phyloP scores from a whole-genome alignment of 2,797 vertebrate genomes.

The Fundulus diaphanus region DNA sequence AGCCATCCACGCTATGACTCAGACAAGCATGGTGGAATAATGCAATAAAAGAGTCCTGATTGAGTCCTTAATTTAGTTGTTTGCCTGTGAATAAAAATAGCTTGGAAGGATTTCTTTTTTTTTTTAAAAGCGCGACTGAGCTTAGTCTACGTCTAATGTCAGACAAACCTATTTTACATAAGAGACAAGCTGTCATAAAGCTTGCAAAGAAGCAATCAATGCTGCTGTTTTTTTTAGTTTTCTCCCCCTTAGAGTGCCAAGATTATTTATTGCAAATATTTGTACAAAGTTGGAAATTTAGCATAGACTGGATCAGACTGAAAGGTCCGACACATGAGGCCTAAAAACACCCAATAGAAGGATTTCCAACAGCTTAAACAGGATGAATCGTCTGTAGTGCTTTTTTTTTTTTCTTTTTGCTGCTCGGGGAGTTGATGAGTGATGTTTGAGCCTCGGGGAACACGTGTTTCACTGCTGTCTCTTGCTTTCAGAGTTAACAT shows the following conservation, averaged over 20 bases:
- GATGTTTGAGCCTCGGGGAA: constrained; percentile 1
- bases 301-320: not conserved
- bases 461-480: constrained; percentile 5
- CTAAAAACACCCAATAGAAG: not conserved
- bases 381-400: not conserved
- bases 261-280: not conserved
- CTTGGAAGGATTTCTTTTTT: not conserved
- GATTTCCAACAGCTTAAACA: not conserved
- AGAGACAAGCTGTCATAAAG: not conserved
- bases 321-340: not conserved
- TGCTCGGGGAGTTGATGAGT: not conserved
- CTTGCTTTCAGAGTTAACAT: constrained; percentile 2
- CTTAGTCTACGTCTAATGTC: not conserved
- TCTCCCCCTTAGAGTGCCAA: not conserved
- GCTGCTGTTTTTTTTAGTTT: not conserved
- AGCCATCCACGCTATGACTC: not conserved
- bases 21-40: not conserved
- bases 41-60: not conserved
- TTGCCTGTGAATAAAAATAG: not conserved
- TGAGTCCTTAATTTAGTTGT: not conserved
- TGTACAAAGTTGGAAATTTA: not conserved
- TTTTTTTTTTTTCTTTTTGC: not conserved
- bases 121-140: not conserved
- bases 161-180: not conserved
- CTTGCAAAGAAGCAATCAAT: not conserved